Evolutionary conservation across 2,797 vertebrate species (phyloP).

Genomic region (Alca torda): DNA sequence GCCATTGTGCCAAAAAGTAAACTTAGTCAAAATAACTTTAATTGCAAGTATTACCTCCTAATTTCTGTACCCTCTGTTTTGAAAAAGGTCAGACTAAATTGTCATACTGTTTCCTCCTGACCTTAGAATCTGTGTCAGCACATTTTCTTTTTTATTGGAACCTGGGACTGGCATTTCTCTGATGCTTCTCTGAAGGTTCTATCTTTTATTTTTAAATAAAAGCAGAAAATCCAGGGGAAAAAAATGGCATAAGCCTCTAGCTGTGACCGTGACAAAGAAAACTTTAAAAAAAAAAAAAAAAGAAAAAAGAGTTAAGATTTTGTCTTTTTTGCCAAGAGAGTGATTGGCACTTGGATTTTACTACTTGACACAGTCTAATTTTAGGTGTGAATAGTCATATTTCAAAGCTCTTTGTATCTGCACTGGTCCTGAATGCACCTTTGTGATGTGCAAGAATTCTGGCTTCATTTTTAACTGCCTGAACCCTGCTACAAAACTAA

Average conservation of each 20-base stretch:
- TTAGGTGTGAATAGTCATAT: neutral
- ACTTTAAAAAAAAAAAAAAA: neutral
- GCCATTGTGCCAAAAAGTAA: neutral
- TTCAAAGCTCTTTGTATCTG: neutral
- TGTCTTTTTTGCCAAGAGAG: neutral
- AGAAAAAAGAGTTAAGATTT: neutral
- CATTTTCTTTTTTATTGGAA: neutral
- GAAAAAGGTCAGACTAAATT: neutral
- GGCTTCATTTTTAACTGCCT: neutral
- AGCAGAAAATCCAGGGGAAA: neutral
- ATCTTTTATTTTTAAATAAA: constrained; percentile 35
- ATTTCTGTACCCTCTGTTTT: neutral
- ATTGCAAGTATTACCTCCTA: neutral
- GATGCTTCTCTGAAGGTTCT: neutral
- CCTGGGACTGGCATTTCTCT: neutral
- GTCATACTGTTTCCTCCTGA: neutral
- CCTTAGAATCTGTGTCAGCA: constrained; percentile 1
- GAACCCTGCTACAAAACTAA: neutral
- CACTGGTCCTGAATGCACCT: neutral
- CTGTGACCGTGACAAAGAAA: neutral
- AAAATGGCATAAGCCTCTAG: neutral
- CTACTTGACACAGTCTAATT: neutral
- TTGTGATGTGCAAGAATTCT: neutral
- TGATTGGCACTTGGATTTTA: neutral
- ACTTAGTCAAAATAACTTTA: neutral